These are phyloP conservation scores for Brachyistius frenatus DNA, from an alignment of 2,113 vertebrate species.

Conservation along the genomic window DNA sequence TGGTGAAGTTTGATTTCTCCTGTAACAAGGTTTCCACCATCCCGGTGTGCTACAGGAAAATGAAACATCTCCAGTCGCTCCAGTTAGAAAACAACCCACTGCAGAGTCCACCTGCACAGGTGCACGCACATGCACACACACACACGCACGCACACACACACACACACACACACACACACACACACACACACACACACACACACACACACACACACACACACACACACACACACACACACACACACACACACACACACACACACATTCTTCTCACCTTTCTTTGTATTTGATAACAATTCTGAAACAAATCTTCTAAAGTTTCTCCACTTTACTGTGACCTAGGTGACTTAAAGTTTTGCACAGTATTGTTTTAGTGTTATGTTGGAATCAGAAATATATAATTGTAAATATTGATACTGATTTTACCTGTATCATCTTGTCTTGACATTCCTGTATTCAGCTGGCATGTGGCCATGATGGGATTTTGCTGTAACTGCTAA, in stretches of 20 bases:
- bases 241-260: background rate
- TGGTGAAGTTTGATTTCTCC: constrained; percentile 97
- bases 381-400: no score
- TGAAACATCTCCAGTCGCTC: constrained; percentile 93
- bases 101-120: constrained; percentile 96
- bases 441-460: no score
- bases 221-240: background rate
- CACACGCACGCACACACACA: background rate
- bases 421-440: no score
- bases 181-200: background rate
- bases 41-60: constrained; percentile 93
- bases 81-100: constrained; percentile 95
- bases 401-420: no score
- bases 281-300: no score
- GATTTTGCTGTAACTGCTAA: no score
- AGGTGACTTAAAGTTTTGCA: no score
- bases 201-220: background rate
- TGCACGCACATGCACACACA: constrained; percentile 51
- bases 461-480: no score
- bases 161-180: background rate
- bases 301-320: no score
- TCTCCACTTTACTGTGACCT: no score
- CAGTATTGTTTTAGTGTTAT: no score
- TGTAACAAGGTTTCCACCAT: constrained; percentile 97
- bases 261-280: no score